Evolutionary conservation across 2,113 vertebrate species (phyloP).

Genomic region (Herpetotheres cachinnans): DNA sequence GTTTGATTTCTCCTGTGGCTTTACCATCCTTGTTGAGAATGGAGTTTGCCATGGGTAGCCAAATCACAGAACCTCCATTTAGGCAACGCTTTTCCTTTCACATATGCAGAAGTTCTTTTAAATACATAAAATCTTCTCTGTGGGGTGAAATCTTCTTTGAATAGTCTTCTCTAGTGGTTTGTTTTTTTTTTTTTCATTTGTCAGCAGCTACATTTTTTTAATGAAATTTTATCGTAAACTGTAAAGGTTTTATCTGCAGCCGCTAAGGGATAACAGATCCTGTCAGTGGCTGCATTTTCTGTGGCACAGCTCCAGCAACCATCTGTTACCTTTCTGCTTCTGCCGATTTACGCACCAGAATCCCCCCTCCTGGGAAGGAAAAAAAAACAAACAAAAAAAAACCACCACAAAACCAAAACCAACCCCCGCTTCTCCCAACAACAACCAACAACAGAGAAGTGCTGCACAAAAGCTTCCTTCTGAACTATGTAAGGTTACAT

Average conservation of each 20-base stretch:
- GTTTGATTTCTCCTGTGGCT: neutral
- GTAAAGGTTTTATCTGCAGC: neutral
- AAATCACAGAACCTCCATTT: neutral
- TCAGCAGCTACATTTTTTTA: neutral
- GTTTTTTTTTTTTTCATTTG: neutral
- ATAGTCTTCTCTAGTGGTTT: neutral
- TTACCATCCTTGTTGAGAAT: neutral
- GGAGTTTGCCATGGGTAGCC: neutral
- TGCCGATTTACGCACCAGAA: neutral
- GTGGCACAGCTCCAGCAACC: neutral
- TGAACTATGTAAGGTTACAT: neutral
- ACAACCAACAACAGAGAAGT: neutral
- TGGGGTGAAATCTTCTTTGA: neutral
- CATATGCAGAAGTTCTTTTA: neutral
- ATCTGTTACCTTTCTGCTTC: neutral
- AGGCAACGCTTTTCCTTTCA: neutral
- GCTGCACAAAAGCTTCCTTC: neutral
- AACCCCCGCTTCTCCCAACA: too few species aligned
- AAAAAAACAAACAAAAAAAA: neutral
- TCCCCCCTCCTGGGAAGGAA: neutral
- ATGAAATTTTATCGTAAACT: constrained; percentile 6
- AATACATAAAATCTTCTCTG: neutral
- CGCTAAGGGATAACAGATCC: neutral
- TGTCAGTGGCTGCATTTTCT: neutral
- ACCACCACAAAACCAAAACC: too few species aligned